Evolutionary conservation across 2,888 invertebrate genomes (phyloP).

Genomic region (Lasioglossum calceatum): DNA sequence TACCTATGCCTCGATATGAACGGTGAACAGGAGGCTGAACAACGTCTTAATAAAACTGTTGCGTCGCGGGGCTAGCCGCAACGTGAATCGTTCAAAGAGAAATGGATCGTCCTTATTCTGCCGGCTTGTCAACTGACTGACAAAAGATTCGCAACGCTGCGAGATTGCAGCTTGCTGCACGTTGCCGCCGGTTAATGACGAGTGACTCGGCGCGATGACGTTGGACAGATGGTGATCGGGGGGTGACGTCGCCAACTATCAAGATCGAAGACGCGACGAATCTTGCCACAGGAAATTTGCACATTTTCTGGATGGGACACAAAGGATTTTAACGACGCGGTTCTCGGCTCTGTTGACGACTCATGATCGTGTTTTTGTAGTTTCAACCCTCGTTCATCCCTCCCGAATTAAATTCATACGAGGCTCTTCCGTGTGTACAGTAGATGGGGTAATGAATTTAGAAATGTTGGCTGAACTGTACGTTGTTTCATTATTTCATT

Average conservation of each 20-base stretch:
- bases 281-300: not conserved
- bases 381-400: not conserved
- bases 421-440: not conserved
- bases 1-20: not conserved
- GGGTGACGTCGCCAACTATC: not conserved
- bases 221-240: constrained; percentile 40
- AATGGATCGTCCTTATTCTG: constrained; percentile 34
- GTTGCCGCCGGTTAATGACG: constrained; percentile 17
- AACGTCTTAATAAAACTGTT: constrained; percentile 39
- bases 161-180: not conserved
- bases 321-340: not conserved
- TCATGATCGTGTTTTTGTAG: not conserved
- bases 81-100: constrained; percentile 2
- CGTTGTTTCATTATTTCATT: not conserved
- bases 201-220: constrained; percentile 26
- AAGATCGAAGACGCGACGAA: not conserved
- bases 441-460: not conserved
- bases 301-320: not conserved
- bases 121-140: constrained; percentile 10
- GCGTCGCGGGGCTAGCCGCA: not conserved
- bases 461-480: not conserved
- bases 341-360: not conserved
- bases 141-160: constrained; percentile 32
- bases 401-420: not conserved
- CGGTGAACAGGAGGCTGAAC: not conserved